phyloP scores from a whole-genome alignment of 1,140 invertebrate genomes.

The Drosophila carrolli region DNA sequence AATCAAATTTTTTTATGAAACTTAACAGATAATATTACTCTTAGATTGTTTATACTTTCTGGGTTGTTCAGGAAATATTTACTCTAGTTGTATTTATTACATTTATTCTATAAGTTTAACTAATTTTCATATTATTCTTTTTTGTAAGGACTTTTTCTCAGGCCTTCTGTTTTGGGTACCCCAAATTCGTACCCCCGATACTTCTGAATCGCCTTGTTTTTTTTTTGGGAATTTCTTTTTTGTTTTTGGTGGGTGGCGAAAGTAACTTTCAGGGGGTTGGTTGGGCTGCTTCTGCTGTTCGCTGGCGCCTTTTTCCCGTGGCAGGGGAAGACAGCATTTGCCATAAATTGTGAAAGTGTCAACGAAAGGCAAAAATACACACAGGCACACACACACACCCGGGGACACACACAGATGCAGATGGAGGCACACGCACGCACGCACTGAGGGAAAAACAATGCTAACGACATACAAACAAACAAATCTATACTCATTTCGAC shows the following conservation, averaged over 20 bases:
- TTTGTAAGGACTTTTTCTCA: not conserved
- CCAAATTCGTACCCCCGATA: conserved; percentile 7
- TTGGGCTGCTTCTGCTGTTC: conserved; percentile 29
- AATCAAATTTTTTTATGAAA: too few relatives aligned
- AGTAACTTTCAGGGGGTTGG: conserved; percentile 63
- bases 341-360: conserved; percentile 83
- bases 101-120: not conserved
- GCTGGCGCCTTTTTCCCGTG: conserved; percentile 68
- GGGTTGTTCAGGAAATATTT: too few relatives aligned
- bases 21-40: too few relatives aligned
- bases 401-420: conserved; percentile 33
- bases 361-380: conserved; percentile 78
- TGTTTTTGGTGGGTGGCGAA: conserved; percentile 67
- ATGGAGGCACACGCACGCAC: conserved; percentile 50
- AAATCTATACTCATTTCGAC: conserved; percentile 61
- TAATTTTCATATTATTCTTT: not conserved
- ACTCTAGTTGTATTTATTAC: too few relatives aligned
- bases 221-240: conserved; percentile 32
- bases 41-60: too few relatives aligned
- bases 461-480: conserved; percentile 62
- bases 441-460: conserved; percentile 57
- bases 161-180: conserved; percentile 15
- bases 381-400: conserved; percentile 25
- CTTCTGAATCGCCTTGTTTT: conserved; percentile 31
- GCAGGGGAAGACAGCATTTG: conserved; percentile 75